These are phyloP conservation scores for Parnassius orleans DNA, from an alignment of 2,888 invertebrate species.

Conservation along the genomic window DNA sequence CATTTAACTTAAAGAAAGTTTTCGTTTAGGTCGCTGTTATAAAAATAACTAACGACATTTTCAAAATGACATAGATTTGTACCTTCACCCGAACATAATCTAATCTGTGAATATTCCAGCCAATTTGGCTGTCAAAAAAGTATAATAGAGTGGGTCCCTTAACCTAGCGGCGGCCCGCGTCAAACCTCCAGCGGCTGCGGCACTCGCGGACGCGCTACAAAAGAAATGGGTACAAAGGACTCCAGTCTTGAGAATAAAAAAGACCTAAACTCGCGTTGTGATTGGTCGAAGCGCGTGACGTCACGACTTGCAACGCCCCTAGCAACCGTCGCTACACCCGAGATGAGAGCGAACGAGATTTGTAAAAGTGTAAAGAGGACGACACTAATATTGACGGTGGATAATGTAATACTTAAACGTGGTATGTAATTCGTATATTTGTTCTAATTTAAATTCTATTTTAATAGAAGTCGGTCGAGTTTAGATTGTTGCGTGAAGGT, in stretches of 20 bases:
- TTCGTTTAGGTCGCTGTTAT: no score
- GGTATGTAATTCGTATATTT: conserved; percentile 26
- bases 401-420: conserved; percentile 31
- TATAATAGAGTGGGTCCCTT: conserved; percentile 24
- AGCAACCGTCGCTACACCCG: conserved; percentile 76
- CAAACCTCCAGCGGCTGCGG: conserved; percentile 36
- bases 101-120: conserved; percentile 19
- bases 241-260: conserved; percentile 44
- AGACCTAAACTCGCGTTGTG: conserved; percentile 43
- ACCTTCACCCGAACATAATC: conserved; percentile 12
- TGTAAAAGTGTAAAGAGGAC: conserved; percentile 59
- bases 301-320: conserved; percentile 71
- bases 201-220: conserved; percentile 45
- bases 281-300: conserved; percentile 71
- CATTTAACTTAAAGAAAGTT: no score
- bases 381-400: conserved; percentile 55
- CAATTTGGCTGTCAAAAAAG: conserved; percentile 32
- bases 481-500: conserved; percentile 25
- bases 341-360: conserved; percentile 70
- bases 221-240: conserved; percentile 51
- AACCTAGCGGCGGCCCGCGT: conserved; percentile 23
- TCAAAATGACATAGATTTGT: background rate
- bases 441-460: conserved; percentile 31
- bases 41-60: no score
- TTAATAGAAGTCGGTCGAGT: conserved; percentile 13